Conservation (phyloP, 1,140 invertebrate species). For the Dufourea novaeangliae region DNA sequence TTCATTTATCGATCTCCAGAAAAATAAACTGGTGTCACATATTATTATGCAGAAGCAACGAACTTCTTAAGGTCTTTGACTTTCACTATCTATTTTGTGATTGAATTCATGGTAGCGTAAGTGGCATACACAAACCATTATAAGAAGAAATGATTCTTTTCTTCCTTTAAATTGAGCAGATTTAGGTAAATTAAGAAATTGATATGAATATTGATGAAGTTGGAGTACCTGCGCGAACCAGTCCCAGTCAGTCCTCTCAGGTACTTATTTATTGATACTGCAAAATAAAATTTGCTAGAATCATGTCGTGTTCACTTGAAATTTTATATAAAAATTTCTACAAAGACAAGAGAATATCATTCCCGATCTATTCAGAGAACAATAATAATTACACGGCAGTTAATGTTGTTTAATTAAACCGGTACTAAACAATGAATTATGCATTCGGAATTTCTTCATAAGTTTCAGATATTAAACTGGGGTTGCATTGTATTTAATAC, state of each 20-base stretch:
- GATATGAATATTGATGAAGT: constrained; percentile 65
- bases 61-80: constrained; percentile 28
- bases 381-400: constrained; percentile 10
- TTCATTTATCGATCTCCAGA: constrained; percentile 18
- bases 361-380: not conserved
- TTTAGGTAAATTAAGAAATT: constrained; percentile 61
- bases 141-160: constrained; percentile 25
- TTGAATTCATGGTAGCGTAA: constrained; percentile 22
- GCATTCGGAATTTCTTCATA: not conserved
- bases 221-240: constrained; percentile 57
- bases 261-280: constrained; percentile 58
- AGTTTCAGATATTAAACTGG: not conserved
- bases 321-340: constrained; percentile 46
- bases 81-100: constrained; percentile 26
- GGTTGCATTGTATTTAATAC: not conserved
- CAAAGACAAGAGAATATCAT: constrained; percentile 23
- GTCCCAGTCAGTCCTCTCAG: constrained; percentile 49
- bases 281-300: constrained; percentile 58
- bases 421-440: not conserved
- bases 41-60: constrained; percentile 33
- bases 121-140: constrained; percentile 29
- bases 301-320: constrained; percentile 34
- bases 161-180: constrained; percentile 34
- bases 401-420: constrained; percentile 14
- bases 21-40: constrained; percentile 30